Evolutionary conservation across 2,113 vertebrate species (phyloP).

Genomic region (Podocnemis expansa): DNA sequence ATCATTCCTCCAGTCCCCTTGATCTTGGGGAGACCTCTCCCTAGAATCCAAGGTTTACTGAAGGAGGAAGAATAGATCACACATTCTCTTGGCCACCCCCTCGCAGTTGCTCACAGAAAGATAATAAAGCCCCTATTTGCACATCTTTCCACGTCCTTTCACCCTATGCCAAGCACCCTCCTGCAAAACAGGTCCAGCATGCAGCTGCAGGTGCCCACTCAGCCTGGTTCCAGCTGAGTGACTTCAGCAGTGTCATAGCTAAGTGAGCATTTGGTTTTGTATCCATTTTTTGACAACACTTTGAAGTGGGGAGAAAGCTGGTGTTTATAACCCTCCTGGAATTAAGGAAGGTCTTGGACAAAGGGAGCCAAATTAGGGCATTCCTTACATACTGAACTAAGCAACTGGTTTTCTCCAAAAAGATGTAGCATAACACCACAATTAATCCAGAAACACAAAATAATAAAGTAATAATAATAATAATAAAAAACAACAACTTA

Average conservation of each 20-base stretch:
- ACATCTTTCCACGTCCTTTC: neutral
- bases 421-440: neutral
- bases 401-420: neutral
- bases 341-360: neutral
- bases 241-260: no score
- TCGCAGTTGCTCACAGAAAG: neutral
- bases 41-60: neutral
- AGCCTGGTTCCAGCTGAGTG: no score
- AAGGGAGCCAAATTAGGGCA: neutral
- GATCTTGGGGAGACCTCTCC: neutral
- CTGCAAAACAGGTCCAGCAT: neutral
- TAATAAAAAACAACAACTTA: no score
- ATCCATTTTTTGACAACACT: neutral
- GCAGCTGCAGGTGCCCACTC: no score
- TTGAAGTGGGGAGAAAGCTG: neutral
- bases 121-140: neutral
- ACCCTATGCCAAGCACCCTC: neutral
- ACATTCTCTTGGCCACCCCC: neutral
- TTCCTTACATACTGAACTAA: neutral
- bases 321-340: neutral
- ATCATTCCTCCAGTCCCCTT: neutral
- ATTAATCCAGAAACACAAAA: neutral
- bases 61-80: neutral
- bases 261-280: neutral
- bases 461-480: no score